phyloP scores from a whole-genome alignment of 2,888 invertebrate genomes.

The Agrochola litura region DNA sequence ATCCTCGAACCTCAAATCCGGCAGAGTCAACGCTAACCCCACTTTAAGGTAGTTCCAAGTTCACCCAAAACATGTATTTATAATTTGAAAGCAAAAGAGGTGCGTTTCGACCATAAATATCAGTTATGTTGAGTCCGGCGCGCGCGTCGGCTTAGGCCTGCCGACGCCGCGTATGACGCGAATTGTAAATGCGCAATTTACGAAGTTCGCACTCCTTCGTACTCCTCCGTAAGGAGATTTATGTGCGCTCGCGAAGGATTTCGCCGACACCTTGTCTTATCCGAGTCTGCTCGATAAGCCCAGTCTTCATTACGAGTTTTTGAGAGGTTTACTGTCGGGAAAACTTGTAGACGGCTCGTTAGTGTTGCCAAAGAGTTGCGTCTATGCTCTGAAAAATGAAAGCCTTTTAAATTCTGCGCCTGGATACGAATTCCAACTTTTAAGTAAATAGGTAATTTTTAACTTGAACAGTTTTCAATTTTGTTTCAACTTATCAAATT shows the following conservation, averaged over 20 bases:
- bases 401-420: background rate
- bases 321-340: conserved; percentile 49
- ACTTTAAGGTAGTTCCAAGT: conserved; percentile 65
- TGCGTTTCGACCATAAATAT: conserved; percentile 86
- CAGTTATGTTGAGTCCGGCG: conserved; percentile 76
- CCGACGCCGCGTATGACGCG: conserved; percentile 77
- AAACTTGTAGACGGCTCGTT: conserved; percentile 45
- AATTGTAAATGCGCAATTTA: conserved; percentile 86
- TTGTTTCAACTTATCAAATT: background rate
- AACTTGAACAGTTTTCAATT: background rate
- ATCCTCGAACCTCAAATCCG: conserved; percentile 47
- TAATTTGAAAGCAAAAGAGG: conserved; percentile 70
- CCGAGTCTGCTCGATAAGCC: conserved; percentile 65
- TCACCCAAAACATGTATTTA: conserved; percentile 69
- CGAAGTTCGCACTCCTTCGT: conserved; percentile 76
- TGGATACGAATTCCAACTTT: background rate
- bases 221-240: conserved; percentile 75
- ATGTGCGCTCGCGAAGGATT: conserved; percentile 73
- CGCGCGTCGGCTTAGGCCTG: conserved; percentile 71
- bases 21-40: conserved; percentile 58
- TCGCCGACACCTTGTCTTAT: conserved; percentile 79
- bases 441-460: background rate
- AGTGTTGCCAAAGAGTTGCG: conserved; percentile 11
- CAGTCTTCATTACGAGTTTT: conserved; percentile 60
- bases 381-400: background rate